These are phyloP conservation scores for Uropsilus gracilis DNA, from an alignment of 2,113 vertebrate genomes.

Conservation along the genomic window DNA sequence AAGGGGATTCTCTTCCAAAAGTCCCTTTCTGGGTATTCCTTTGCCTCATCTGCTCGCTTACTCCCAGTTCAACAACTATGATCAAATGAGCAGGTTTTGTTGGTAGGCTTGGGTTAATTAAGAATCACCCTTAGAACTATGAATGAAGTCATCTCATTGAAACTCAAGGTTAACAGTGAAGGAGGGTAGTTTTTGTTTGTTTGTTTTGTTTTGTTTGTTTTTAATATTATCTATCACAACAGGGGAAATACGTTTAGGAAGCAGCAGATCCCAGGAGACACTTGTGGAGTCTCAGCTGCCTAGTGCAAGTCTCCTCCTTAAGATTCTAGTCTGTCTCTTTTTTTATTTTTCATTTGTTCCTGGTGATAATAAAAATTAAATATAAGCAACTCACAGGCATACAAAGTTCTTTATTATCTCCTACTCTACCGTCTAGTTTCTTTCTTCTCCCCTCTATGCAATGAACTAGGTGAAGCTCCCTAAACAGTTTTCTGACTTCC, in stretches of 20 bases:
- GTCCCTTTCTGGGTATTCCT: neutral
- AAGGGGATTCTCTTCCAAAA: neutral
- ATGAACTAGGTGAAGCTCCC: neutral
- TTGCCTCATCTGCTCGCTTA: neutral
- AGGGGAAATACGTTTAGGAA: neutral
- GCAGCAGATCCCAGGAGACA: neutral
- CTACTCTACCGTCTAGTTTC: neutral
- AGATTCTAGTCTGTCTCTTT: neutral
- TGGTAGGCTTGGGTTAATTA: neutral
- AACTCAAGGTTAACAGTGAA: neutral
- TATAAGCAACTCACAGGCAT: neutral
- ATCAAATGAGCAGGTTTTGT: neutral
- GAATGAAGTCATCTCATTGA: constrained; percentile 26
- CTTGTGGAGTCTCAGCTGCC: neutral
- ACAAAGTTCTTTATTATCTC: neutral
- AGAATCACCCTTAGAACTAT: neutral
- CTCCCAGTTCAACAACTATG: neutral
- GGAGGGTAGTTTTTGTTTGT: neutral
- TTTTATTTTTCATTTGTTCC: neutral
- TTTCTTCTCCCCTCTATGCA: neutral
- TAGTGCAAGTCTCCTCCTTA: neutral
- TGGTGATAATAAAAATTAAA: neutral
- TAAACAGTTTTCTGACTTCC: neutral
- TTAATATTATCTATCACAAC: neutral
- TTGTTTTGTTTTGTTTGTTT: too few relatives aligned